Evolutionary conservation across 2,113 vertebrate genomes (phyloP).

Genomic region (Chionomys nivalis): DNA sequence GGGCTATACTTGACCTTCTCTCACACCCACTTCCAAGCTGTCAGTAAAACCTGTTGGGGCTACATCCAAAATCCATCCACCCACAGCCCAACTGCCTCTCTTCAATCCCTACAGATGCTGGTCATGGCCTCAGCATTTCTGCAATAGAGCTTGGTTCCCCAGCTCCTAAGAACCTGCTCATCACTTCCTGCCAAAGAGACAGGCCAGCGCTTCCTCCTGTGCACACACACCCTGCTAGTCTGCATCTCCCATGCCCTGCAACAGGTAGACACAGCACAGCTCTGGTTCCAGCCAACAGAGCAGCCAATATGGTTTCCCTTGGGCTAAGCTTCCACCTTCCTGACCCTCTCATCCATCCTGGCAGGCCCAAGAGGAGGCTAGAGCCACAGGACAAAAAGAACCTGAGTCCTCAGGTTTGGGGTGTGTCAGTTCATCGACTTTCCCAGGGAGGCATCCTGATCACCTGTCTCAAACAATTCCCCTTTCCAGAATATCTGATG

Average conservation of each 20-base stretch:
- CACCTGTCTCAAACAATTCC: neutral
- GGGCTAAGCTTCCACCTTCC: neutral
- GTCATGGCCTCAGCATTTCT: neutral
- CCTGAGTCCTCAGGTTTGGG: neutral
- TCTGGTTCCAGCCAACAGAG: neutral
- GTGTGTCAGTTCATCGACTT: neutral
- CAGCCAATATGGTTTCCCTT: neutral
- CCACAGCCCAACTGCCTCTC: neutral
- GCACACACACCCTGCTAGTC: neutral
- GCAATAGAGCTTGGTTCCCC: neutral
- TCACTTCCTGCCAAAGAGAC: neutral
- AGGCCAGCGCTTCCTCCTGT: neutral
- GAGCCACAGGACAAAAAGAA: neutral
- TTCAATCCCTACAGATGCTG: neutral
- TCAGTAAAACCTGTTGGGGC: neutral
- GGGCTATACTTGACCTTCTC: slow-evolving; percentile 11
- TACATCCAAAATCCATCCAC: neutral
- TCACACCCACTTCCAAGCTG: slow-evolving; percentile 50
- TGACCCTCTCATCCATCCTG: neutral
- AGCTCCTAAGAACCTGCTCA: neutral
- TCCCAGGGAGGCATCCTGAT: neutral
- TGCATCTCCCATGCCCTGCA: slow-evolving; percentile 28
- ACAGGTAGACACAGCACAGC: neutral
- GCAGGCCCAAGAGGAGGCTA: neutral
- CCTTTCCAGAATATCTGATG: neutral